phyloP scores from a whole-genome alignment of 2,797 vertebrate species.

The Pangasius krempfi region DNA sequence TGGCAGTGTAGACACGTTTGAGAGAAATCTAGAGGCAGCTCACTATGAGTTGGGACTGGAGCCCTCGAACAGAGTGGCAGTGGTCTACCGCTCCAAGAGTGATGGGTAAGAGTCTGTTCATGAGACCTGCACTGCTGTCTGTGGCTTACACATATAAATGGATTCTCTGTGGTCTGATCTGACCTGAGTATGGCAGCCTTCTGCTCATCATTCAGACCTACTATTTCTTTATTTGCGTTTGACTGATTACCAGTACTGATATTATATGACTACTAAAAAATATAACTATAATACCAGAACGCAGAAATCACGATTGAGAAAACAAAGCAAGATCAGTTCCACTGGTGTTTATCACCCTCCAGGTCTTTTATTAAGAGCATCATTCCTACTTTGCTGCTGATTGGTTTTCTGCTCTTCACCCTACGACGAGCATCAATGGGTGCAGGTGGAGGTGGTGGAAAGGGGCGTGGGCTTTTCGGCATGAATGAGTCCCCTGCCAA shows the following conservation, averaged over 20 bases:
- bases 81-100: slow-evolving; percentile 69
- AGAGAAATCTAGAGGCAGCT: slow-evolving; percentile 71
- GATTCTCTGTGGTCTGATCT: neutral
- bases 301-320: neutral
- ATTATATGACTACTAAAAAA: neutral
- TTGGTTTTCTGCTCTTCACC: slow-evolving; percentile 71
- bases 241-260: neutral
- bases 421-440: slow-evolving; percentile 68
- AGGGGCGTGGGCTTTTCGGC: slow-evolving; percentile 67
- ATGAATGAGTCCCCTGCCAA: slow-evolving; percentile 82
- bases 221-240: neutral
- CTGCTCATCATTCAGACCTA: neutral
- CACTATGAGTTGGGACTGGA: slow-evolving; percentile 73
- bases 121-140: slow-evolving; percentile 4
- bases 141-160: neutral
- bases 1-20: slow-evolving; percentile 74
- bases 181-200: neutral
- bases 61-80: slow-evolving; percentile 57
- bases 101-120: slow-evolving; percentile 65
- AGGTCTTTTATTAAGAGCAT: slow-evolving; percentile 72
- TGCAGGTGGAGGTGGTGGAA: slow-evolving; percentile 60
- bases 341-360: neutral
- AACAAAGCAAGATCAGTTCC: neutral
- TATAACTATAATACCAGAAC: neutral
- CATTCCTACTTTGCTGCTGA: slow-evolving; percentile 69